These are phyloP conservation scores for Yponomeuta cagnagella DNA, from an alignment of 2,888 invertebrate genomes.

Conservation along the genomic window DNA sequence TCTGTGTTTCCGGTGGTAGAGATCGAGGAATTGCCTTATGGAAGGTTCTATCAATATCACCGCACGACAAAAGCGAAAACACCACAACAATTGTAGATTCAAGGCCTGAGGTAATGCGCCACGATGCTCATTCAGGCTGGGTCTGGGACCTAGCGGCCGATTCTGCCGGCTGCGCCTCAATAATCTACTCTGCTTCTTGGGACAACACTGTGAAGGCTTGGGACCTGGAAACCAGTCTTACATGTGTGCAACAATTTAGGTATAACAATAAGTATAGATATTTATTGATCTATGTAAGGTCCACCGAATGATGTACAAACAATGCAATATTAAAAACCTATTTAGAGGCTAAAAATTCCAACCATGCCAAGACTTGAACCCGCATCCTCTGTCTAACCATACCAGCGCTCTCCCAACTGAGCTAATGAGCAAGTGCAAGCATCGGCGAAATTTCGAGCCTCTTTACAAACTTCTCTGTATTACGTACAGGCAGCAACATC, in stretches of 20 bases:
- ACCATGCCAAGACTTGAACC: no score
- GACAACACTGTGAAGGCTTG: slow-evolving; percentile 77
- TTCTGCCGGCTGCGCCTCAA: slow-evolving; percentile 47
- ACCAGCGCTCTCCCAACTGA: no score
- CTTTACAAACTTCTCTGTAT: no score
- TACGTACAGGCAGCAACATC: no score
- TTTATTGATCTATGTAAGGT: no score
- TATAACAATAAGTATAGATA: slow-evolving; percentile 28
- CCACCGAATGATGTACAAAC: no score
- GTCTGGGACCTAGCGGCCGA: slow-evolving; percentile 77
- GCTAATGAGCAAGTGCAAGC: no score
- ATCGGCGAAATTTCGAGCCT: no score
- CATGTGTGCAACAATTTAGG: slow-evolving; percentile 65
- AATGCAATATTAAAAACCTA: no score
- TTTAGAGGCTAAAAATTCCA: no score
- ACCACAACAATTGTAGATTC: slow-evolving; percentile 37
- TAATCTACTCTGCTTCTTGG: slow-evolving; percentile 78
- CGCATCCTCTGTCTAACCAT: no score
- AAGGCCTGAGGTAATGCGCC: slow-evolving; percentile 47
- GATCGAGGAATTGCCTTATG: slow-evolving; percentile 74
- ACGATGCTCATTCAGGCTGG: slow-evolving; percentile 78
- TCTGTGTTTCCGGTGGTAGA: slow-evolving; percentile 76
- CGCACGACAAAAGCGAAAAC: slow-evolving; percentile 37
- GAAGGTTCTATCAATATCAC: slow-evolving; percentile 53
- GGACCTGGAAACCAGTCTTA: slow-evolving; percentile 62